phyloP scores from a whole-genome alignment of 2,797 vertebrate species.

The Serranus cabrilla region DNA sequence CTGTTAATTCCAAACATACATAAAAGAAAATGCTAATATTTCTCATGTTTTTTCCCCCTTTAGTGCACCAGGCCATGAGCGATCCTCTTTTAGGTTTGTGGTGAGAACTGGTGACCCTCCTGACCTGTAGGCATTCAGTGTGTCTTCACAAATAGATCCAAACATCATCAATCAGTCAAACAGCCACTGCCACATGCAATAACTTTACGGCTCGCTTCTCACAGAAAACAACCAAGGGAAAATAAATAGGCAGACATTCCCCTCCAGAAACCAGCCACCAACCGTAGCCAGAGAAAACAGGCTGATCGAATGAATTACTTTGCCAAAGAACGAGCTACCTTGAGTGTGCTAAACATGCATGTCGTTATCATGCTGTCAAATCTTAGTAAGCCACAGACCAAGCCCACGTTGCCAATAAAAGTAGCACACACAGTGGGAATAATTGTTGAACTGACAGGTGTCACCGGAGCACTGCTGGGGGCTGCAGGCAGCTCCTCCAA shows the following conservation, averaged over 20 bases:
- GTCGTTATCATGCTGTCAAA: conserved; percentile 66
- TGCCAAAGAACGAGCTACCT: conserved; percentile 38
- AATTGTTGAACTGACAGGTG: conserved; percentile 22
- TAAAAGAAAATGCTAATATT: conserved; percentile 14
- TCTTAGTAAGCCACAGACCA: conserved; percentile 42
- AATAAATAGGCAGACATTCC: conserved; percentile 27
- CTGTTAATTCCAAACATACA: conserved; percentile 39
- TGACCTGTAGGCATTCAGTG: conserved; percentile 26
- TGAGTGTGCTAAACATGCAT: conserved; percentile 62
- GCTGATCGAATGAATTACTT: conserved; percentile 25
- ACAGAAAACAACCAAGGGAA: conserved; percentile 22
- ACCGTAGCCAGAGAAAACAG: conserved; percentile 37
- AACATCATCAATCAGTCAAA: conserved; percentile 41
- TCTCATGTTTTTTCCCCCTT: not conserved
- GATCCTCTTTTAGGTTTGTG: conserved; percentile 31
- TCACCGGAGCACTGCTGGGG: conserved; percentile 21
- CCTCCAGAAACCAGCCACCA: conserved; percentile 22
- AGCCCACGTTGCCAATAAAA: conserved; percentile 34
- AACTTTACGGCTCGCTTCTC: conserved; percentile 44
- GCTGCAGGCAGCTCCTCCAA: conserved; percentile 31
- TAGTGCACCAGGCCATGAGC: conserved; percentile 17
- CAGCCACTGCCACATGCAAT: conserved; percentile 62
- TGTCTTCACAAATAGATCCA: conserved; percentile 39
- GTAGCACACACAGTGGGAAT: conserved; percentile 43
- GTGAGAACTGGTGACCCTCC: conserved; percentile 25